Percentiles rank a stretch among this genome's conserved stretches.
Conservation (phyloP, 2,113 vertebrate species). For the Microcebus ravelobensis region DNA sequence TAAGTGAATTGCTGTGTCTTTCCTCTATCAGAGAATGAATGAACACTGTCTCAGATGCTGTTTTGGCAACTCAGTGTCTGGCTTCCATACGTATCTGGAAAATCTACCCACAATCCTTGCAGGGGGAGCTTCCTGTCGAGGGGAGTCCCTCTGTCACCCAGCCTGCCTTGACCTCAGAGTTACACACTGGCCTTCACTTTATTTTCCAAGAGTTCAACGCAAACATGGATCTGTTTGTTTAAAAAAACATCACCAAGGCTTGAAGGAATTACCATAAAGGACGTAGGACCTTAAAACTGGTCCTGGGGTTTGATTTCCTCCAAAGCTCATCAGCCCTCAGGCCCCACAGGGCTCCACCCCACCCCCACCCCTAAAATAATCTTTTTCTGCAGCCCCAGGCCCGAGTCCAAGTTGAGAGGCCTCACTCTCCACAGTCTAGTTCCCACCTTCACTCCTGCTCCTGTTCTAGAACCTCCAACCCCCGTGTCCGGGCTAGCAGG, state of each 20-base stretch:
- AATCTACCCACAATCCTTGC: neutral
- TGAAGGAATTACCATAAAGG: neutral
- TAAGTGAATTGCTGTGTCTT: neutral
- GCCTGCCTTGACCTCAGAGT: neutral
- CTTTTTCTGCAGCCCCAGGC: neutral
- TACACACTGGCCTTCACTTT: neutral
- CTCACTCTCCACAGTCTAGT: neutral
- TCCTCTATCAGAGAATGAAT: neutral
- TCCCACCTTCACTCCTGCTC: too few relatives aligned
- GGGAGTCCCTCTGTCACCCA: too few relatives aligned
- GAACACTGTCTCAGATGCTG: neutral
- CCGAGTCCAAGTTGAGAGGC: neutral
- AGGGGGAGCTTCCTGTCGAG: rapidly evolving
- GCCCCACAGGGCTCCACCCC: neutral
- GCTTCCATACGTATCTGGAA: rapidly evolving
- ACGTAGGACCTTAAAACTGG: neutral
- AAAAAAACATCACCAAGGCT: neutral
- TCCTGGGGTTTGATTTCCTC: neutral
- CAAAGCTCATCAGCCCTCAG: neutral
- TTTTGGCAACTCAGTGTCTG: neutral
- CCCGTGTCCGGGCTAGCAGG: neutral
- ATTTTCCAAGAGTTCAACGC: neutral
- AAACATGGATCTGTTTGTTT: neutral
- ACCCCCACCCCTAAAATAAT: neutral
- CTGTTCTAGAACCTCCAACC: neutral